Evolutionary conservation across 64 coral and sea anemone genomes (phyloP), one percentile per base, ranked within the genome.

Genomic region (Montipora foliosa): DNA sequence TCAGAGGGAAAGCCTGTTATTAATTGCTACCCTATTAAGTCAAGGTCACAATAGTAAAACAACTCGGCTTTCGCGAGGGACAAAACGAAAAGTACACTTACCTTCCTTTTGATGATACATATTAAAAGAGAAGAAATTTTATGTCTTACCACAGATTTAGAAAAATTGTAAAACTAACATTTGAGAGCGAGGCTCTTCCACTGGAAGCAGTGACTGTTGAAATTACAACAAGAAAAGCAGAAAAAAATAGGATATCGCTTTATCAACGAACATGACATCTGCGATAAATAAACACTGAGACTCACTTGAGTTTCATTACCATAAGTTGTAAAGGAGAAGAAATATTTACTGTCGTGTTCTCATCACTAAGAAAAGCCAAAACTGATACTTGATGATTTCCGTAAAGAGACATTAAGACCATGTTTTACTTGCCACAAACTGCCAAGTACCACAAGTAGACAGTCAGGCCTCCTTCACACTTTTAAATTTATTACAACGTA

Each of bases 1-100:
- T 64, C 61, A 64, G 61, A 64, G 3, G 61, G 61, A 64, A 16
- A 64, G 61, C 61, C 3, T 64, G 37, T 37, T 16, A 64, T 4
- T 8, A 37, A 76, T 47, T 76, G 74, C 46, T 46, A 5, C 44
- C 8, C 74, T 76, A 14, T 47, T 76, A 29, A 76, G 44, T 76
- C 74, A 76, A 76, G 74, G 74, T 76, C 74, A 44, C 8, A 76
- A 14, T 47, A 76, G 74, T 46, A 15, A 74, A 76, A 76, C 10
- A 45, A 78, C 15, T 78, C 45, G 47, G 12, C 45, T 49, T 50
- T 78, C 17, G 47, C 15, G 47, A 44, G 9, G 9, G 46, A 49
- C 5, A 78, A 49, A 2, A 7, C 37, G 37, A 57, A 57, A 57
- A 57, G 47, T 3, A 50, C 12, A 0, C 45, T 46, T 49, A 64